Base-by-base conservation (phyloP, 2,797 vertebrate species). In the Oophaga sylvatica region DNA sequence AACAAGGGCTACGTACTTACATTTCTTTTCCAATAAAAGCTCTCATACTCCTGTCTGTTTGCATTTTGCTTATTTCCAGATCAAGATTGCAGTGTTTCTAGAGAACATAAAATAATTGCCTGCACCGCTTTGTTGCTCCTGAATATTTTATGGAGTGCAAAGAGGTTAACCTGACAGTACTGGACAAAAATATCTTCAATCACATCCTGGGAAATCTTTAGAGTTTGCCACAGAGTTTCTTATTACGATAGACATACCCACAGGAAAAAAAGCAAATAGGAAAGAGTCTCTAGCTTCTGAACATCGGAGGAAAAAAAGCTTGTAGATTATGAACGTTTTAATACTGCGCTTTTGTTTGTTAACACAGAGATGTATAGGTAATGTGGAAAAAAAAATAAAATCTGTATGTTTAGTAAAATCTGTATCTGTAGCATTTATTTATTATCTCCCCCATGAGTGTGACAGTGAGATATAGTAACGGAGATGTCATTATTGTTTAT, bases 81-180 rank as follows among this genome's bases (percentile, higher is more conserved):
- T 78, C 84, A 85, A 78, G 84, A 71, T 60, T 86, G 83, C 63
- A 80, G 48, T 80, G 62, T 67, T 85, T 63, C 53, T 85, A 80
- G 26, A 70, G 84, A 63, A 45, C 65, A 80, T 70, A 16, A 10
- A 86, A 78, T 86, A 80, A 86, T 86, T 86, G 83, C 83, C 75
- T 77, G 59, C 56, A 78, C 45, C 60, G 76, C 65, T 86, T 80
- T 80, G 84, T 86, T 80, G 65, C 76, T 80, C 75, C 84, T 86
- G 84, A 79, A 86, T 86, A 86, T 86, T 86, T 86, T 68, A 86
- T 86, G 63, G 26, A 86, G 84, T 79, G 84, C 76, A 86, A 80
- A 80, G 71, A 79, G 84, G 77, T 86, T 86, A 79, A 68, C 84
- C 62, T 68, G 63, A 79, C 84, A 29, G 76, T 67, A 80, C 62